Evolutionary conservation across 2,888 invertebrate species (phyloP).

Genomic region (Nephrotoma appendiculata): DNA sequence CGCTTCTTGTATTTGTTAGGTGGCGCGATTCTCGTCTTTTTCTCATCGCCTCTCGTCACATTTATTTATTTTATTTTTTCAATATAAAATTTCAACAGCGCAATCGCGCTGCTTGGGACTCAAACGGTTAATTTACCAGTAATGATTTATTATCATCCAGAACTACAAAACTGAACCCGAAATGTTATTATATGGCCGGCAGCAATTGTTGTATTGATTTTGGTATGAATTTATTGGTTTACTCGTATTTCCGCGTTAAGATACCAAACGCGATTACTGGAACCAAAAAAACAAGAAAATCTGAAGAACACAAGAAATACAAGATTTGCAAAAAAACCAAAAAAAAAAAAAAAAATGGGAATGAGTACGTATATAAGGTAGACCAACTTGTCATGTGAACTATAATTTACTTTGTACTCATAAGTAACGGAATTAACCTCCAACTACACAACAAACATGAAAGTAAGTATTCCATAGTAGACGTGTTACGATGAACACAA

Average conservation of each 20-base stretch:
- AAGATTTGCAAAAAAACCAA: not conserved
- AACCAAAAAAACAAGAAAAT: not conserved
- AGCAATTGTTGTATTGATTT: not conserved
- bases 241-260: not conserved
- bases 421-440: not conserved
- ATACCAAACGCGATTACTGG: not conserved
- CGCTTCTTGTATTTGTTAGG: no score
- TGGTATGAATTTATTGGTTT: not conserved
- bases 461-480: not conserved
- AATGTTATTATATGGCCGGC: not conserved
- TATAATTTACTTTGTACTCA: not conserved
- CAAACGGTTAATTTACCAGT: not conserved
- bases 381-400: not conserved
- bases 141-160: not conserved
- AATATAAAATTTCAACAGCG: no score
- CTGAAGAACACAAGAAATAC: not conserved
- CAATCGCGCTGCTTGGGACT: no score
- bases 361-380: not conserved
- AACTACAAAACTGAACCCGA: not conserved
- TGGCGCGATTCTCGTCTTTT: no score
- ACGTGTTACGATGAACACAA: not conserved
- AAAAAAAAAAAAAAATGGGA: not conserved
- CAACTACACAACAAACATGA: not conserved
- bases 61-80: no score
- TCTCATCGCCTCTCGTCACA: no score